Percentiles rank a stretch among this genome's conserved stretches.
Conservation (phyloP, 37 sponge, comb jelly and placozoan genomes). For the Diacarnus erythraeanus region DNA sequence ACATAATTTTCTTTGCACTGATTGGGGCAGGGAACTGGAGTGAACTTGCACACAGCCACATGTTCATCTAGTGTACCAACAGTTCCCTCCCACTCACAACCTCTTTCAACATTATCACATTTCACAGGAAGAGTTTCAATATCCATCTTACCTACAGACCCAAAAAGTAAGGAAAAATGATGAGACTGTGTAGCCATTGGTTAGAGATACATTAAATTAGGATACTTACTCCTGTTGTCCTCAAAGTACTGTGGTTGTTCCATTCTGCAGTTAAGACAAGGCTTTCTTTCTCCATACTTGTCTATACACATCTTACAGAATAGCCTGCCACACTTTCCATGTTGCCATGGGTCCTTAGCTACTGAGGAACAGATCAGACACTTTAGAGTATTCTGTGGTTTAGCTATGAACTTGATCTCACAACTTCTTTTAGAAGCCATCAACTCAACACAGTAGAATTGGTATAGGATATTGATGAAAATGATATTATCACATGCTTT, state of each 20-base stretch:
- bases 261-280: slow-evolving; percentile 3
- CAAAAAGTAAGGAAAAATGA: no score
- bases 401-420: background rate
- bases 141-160: slow-evolving; percentile 10
- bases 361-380: background rate
- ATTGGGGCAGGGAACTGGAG: slow-evolving; percentile 24
- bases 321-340: background rate
- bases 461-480: no score
- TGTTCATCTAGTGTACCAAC: slow-evolving; percentile 30
- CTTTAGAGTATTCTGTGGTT: background rate
- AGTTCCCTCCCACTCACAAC: slow-evolving; percentile 32
- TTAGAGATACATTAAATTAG: no score
- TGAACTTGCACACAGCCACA: slow-evolving; percentile 7
- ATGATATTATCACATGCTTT: no score
- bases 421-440: no score
- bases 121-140: slow-evolving; percentile 13
- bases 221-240: background rate
- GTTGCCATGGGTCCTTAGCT: background rate
- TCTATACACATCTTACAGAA: background rate
- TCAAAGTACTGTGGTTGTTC: background rate
- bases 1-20: background rate
- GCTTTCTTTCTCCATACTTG: background rate
- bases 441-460: no score
- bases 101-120: slow-evolving; percentile 13
- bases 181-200: no score